Conservation (phyloP, 64 coral and sea anemone genomes). For the Montipora sp. region DNA sequence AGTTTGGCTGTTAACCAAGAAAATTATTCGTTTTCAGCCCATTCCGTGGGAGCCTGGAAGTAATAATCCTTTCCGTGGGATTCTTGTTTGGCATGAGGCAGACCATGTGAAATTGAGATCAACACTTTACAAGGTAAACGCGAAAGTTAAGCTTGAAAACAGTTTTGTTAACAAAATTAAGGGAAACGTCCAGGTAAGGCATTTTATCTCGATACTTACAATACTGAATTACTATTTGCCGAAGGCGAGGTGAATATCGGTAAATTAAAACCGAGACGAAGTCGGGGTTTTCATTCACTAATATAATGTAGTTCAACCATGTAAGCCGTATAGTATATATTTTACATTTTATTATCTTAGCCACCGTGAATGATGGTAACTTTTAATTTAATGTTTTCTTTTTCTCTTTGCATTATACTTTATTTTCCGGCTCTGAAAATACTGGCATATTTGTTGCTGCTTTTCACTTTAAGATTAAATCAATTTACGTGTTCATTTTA, state of each 20-base stretch:
- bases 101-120: neutral
- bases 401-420: too few species aligned
- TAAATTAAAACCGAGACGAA: too few species aligned
- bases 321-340: too few species aligned
- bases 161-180: neutral
- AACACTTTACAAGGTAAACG: neutral
- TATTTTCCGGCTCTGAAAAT: too few species aligned
- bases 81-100: neutral
- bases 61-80: neutral
- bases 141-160: neutral
- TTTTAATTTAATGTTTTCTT: too few species aligned
- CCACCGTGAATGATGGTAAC: too few species aligned
- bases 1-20: neutral
- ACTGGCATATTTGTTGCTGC: neutral
- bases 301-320: too few species aligned
- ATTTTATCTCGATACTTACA: neutral
- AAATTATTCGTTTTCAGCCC: neutral
- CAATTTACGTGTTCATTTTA: neutral
- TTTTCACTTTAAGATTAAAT: neutral
- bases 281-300: too few species aligned
- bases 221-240: neutral
- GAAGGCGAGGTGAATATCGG: too few species aligned
- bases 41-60: neutral
- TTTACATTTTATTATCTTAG: too few species aligned
- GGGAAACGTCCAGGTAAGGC: neutral